Percentiles rank a stretch among this genome's conserved stretches.
These are phyloP conservation scores for Alauda arvensis DNA, from an alignment of 2,797 vertebrate species.

Conservation along the genomic window DNA sequence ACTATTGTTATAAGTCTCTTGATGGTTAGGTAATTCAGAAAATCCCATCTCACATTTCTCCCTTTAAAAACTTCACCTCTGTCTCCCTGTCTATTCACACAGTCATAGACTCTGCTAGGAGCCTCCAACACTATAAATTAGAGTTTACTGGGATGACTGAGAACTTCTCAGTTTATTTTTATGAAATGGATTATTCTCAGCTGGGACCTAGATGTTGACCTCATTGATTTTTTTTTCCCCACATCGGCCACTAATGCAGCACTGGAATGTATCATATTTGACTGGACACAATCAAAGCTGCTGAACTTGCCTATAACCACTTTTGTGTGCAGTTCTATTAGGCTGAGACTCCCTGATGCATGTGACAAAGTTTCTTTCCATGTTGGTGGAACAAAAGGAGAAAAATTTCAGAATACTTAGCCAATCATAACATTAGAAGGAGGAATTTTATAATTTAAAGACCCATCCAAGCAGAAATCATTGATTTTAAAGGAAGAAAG, in stretches of 20 bases:
- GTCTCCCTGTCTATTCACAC: background rate
- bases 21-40: background rate
- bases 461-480: background rate
- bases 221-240: background rate
- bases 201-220: constrained; percentile 8
- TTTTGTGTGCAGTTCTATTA: background rate
- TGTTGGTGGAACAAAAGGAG: background rate
- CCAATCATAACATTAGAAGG: background rate
- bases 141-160: background rate
- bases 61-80: constrained; percentile 1
- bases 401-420: background rate
- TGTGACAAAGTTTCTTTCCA: background rate
- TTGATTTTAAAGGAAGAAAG: background rate
- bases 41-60: background rate
- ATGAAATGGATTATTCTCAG: constrained; percentile 35
- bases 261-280: constrained; percentile 16
- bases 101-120: background rate
- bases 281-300: constrained; percentile 29
- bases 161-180: constrained; percentile 38
- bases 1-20: background rate
- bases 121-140: constrained; percentile 4
- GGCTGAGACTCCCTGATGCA: background rate
- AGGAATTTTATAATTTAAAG: background rate
- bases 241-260: background rate
- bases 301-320: background rate